Conservation (phyloP, 2,113 vertebrate genomes). For the Phainopepla nitens region DNA sequence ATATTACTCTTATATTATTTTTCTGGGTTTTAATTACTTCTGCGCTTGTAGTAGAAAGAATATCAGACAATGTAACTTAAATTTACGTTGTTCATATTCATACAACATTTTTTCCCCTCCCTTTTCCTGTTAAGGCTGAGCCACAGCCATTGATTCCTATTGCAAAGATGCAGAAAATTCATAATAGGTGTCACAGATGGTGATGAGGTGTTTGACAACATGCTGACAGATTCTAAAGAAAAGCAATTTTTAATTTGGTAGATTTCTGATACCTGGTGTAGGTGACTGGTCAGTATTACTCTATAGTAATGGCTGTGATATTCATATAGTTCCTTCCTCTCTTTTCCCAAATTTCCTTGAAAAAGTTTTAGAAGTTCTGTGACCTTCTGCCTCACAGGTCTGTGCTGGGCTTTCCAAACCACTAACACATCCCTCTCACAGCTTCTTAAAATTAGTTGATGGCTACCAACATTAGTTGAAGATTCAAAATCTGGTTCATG, state of each 20-base stretch:
- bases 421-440: fast-evolving
- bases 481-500: background rate
- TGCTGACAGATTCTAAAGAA: background rate
- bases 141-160: background rate
- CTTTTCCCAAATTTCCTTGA: background rate
- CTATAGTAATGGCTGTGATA: fast-evolving
- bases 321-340: background rate
- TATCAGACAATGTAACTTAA: background rate
- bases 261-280: background rate
- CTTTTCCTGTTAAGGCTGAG: background rate
- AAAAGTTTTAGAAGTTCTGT: background rate
- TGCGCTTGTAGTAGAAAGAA: background rate
- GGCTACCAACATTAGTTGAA: background rate
- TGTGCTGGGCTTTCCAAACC: background rate
- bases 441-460: background rate
- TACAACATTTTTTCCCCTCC: background rate
- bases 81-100: background rate
- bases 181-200: background rate
- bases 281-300: background rate
- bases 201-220: background rate
- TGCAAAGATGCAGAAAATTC: background rate
- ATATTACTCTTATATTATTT: background rate
- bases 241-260: background rate
- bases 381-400: background rate
- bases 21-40: background rate